Evolutionary conservation across 2,113 vertebrate genomes (phyloP).

Genomic region (Peucedramus taeniatus): DNA sequence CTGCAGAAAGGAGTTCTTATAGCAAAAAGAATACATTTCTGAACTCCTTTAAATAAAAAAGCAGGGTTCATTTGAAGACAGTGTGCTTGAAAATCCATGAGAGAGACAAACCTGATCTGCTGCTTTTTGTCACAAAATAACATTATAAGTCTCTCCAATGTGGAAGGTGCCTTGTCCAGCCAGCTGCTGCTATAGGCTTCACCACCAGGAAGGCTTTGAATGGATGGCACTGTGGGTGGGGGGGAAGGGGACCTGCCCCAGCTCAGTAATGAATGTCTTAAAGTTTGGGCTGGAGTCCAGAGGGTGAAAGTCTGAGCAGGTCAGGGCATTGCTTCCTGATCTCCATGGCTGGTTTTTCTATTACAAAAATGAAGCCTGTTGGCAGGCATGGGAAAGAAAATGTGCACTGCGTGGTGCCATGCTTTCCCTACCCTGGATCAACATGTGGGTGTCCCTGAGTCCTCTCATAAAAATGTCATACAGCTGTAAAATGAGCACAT

Average conservation of each 20-base stretch:
- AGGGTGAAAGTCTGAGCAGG: neutral
- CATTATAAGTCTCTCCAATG: neutral
- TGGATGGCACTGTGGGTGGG: neutral
- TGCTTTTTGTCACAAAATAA: neutral
- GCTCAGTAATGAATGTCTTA: neutral
- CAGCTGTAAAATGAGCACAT: neutral
- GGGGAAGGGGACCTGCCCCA: neutral
- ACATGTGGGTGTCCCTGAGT: neutral
- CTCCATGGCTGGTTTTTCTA: neutral
- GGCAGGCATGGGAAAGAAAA: neutral
- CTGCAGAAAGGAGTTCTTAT: neutral
- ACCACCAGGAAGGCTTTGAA: neutral
- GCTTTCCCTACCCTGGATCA: neutral
- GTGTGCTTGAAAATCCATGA: neutral
- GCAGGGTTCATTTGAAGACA: neutral
- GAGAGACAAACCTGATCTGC: neutral
- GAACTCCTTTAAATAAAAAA: neutral
- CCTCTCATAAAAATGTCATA: neutral
- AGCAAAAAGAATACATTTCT: neutral
- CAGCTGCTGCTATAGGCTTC: neutral
- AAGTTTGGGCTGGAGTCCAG: neutral
- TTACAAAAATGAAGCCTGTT: neutral
- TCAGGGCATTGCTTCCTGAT: neutral
- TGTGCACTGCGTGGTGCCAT: neutral
- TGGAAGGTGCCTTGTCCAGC: neutral